Evolutionary conservation across 1,140 invertebrate genomes (phyloP).

Genomic region (Diorhabda carinulata): DNA sequence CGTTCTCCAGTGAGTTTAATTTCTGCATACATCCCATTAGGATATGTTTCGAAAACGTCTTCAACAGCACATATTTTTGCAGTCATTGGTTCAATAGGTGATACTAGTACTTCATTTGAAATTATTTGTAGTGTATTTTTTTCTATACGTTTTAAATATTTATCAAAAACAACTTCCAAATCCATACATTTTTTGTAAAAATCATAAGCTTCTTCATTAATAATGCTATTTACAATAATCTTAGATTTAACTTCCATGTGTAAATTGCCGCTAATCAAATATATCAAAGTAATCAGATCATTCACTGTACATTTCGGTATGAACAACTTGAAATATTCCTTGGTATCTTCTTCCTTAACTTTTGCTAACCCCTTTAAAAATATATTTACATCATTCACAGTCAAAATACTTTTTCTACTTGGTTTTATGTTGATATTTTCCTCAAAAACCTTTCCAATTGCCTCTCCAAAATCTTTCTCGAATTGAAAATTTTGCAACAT

Average conservation of each 20-base stretch:
- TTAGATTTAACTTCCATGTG: neutral
- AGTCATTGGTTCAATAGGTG: neutral
- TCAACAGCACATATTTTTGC: neutral
- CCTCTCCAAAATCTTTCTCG: neutral
- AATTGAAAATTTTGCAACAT: neutral
- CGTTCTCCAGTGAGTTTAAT: neutral
- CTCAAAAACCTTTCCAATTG: neutral
- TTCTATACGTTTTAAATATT: neutral
- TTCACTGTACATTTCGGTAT: neutral
- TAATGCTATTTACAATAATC: neutral
- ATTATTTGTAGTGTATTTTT: neutral
- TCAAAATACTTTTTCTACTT: neutral
- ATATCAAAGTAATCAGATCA: neutral
- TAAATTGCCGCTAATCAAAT: neutral
- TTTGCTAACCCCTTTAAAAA: neutral
- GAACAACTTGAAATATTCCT: neutral
- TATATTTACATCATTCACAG: neutral
- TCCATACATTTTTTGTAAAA: neutral
- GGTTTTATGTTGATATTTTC: neutral
- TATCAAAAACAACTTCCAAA: neutral
- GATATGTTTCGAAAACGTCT: neutral
- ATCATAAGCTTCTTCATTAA: neutral
- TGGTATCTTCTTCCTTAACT: neutral
- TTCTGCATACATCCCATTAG: neutral
- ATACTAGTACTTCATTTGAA: neutral